Conservation (phyloP, 2,888 invertebrate species). For the Drosophila neotestacea region DNA sequence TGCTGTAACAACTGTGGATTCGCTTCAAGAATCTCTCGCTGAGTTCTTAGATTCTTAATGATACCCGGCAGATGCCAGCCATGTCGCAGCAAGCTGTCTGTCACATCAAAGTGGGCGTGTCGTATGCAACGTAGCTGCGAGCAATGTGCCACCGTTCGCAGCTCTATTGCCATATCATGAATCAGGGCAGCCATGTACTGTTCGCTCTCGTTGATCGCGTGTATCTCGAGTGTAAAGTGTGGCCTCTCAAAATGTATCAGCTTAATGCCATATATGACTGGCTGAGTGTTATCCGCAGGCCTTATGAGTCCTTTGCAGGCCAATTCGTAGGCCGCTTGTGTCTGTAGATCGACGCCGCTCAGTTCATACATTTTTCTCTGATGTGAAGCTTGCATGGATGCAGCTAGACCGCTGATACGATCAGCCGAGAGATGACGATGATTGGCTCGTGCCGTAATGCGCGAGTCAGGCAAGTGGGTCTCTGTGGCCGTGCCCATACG, state of each 20-base stretch:
- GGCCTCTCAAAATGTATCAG: slow-evolving; percentile 93
- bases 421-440: slow-evolving; percentile 89
- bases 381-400: slow-evolving; percentile 93
- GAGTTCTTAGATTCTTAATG: slow-evolving; percentile 88
- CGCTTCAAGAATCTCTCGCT: slow-evolving; percentile 86
- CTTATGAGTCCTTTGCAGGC: slow-evolving; percentile 93
- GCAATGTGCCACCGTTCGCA: slow-evolving; percentile 93
- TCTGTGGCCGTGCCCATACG: slow-evolving; percentile 91
- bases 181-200: slow-evolving; percentile 91
- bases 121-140: slow-evolving; percentile 92
- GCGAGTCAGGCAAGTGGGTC: slow-evolving; percentile 90
- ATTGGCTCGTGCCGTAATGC: slow-evolving; percentile 89
- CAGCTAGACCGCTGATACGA: slow-evolving; percentile 90
- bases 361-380: slow-evolving; percentile 93
- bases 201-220: slow-evolving; percentile 94
- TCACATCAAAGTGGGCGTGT: slow-evolving; percentile 92
- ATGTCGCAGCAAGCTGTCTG: slow-evolving; percentile 91
- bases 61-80: slow-evolving; percentile 92
- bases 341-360: slow-evolving; percentile 92
- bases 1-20: slow-evolving; percentile 81
- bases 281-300: slow-evolving; percentile 89
- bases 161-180: slow-evolving; percentile 92
- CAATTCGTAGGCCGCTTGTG: slow-evolving; percentile 95
- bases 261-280: slow-evolving; percentile 94
- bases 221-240: slow-evolving; percentile 94